Conservation (phyloP, 2,888 invertebrate species). For the Acrocera orbiculus region DNA sequence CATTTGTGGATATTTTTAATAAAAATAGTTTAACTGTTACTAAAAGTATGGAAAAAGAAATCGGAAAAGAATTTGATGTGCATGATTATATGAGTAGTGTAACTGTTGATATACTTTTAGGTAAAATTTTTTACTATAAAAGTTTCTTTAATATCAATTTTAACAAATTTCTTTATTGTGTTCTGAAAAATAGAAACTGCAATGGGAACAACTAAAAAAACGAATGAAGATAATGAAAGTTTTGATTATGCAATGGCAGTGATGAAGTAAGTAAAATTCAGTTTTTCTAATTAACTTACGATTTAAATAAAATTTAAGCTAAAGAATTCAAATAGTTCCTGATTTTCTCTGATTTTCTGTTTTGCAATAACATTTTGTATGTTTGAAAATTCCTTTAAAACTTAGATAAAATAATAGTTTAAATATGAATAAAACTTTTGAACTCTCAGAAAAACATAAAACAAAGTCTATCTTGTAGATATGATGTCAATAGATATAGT, state of each 20-base stretch:
- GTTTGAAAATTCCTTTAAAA: too few relatives aligned
- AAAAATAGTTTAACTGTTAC: slow-evolving; percentile 50
- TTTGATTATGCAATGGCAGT: slow-evolving; percentile 72
- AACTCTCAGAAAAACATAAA: too few relatives aligned
- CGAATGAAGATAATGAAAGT: slow-evolving; percentile 49
- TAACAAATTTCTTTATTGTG: too few relatives aligned
- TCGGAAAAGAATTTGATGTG: slow-evolving; percentile 46
- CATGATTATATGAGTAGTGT: slow-evolving; percentile 56
- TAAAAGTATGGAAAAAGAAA: slow-evolving; percentile 39
- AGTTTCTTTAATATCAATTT: background rate
- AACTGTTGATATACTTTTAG: slow-evolving; percentile 49
- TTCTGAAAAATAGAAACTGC: slow-evolving; percentile 63
- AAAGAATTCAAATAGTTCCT: too few relatives aligned
- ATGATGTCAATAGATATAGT: too few relatives aligned
- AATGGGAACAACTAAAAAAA: slow-evolving; percentile 64
- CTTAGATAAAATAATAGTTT: too few relatives aligned
- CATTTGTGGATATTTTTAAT: slow-evolving; percentile 53
- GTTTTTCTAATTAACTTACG: too few relatives aligned
- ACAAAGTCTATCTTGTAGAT: too few relatives aligned
- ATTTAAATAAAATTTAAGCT: too few relatives aligned
- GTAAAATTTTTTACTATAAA: background rate
- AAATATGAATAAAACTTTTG: too few relatives aligned
- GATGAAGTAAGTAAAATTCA: slow-evolving; percentile 42
- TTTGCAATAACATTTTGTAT: too few relatives aligned
- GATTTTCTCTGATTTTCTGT: too few relatives aligned